Conservation (phyloP, 2,113 vertebrate genomes). For the Corapipo altera region DNA sequence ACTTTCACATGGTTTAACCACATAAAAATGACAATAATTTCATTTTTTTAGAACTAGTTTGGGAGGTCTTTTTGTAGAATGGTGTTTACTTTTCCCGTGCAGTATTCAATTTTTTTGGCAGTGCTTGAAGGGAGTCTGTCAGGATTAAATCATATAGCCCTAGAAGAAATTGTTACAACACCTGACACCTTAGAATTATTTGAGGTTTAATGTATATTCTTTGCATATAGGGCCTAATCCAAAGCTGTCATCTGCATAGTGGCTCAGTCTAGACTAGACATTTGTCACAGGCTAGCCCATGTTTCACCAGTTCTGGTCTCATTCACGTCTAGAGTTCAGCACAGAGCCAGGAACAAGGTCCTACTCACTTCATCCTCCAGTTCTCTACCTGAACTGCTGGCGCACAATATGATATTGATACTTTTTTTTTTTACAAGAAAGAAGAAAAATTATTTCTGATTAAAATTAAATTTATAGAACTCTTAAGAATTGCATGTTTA, state of each 20-base stretch:
- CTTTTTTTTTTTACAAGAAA: not conserved
- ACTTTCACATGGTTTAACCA: not conserved
- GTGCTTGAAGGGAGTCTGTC: not conserved
- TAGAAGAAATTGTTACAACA: not conserved
- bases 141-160: not conserved
- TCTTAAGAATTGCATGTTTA: not conserved
- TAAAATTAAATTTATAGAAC: not conserved
- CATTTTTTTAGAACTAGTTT: not conserved
- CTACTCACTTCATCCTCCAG: not conserved
- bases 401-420: not conserved
- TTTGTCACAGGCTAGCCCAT: not conserved
- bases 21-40: not conserved
- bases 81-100: not conserved
- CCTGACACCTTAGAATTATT: not conserved
- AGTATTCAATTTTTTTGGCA: not conserved
- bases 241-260: not conserved
- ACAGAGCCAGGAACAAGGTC: not conserved
- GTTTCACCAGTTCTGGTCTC: not conserved
- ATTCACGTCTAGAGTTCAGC: not conserved
- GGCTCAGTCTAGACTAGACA: not conserved
- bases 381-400: not conserved
- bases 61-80: not conserved
- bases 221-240: not conserved
- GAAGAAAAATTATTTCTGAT: not conserved
- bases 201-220: not conserved